Base-by-base conservation (phyloP, 2,888 invertebrate genomes). In the Thyatira batis region DNA sequence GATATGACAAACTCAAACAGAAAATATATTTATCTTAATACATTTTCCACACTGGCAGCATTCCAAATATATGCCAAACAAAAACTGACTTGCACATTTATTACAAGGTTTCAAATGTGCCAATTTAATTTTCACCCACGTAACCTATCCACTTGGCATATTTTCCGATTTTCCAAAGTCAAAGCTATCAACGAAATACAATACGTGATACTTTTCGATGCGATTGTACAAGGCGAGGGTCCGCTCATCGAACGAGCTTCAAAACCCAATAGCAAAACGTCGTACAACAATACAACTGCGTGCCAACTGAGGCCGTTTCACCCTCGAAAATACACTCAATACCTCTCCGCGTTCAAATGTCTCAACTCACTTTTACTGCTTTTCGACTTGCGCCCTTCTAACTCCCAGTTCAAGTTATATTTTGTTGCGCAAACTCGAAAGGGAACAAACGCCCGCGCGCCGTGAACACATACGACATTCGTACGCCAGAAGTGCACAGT, bases 151-250 rank as follows among this genome's bases (percentile, higher is more conserved):
- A 54, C 54, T 61, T 57, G 63, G 63, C 60, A 60, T 58, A 52
- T 63, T 59, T 60, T 51, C 63, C 65, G 63, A 72, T 71, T 67
- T 72, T 67, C 50, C 58, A 53, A 54, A 65, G 48, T 48, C 27
- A 27, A 48, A 48, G 48, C 53, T 61, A 56, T 51, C 67, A 67
- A 64, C 65, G 63, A 70, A 73, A 79, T 71, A 76, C 78, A 74
- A 76, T 75, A 76, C 69, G 72, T 65, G 76, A 76, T 78, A 82
- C 81, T 88, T 89, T 78, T 86, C 78, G 65, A 74, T 74, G 75
- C 82, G 80, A 85, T 81, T 87, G 87, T 87, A 88, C 88, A 73
- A 63, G 80, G 81, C 80, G 79, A 76, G 86, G 87, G 89, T 87
- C 85, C 84, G 86, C 84, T 86, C 88, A 84, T 83, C 84, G 87